Evolutionary conservation across 2,113 vertebrate species (phyloP), one percentile per base, ranked within the genome.

Genomic region (Stegostoma tigrinum): DNA sequence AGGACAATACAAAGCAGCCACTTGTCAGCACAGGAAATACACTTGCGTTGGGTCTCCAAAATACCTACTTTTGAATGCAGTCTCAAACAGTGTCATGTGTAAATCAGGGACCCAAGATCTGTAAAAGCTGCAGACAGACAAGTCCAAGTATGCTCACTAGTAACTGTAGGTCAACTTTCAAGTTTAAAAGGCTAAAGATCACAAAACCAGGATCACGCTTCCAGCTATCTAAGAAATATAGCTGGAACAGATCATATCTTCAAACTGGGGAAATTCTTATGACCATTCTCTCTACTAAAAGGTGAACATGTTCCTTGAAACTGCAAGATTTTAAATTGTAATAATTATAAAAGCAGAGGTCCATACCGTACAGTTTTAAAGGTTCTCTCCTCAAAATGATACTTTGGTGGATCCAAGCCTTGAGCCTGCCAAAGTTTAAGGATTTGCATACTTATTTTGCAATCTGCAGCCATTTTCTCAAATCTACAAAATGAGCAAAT

Each of bases 321-420:
- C 30, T n/a, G n/a, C 34, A 93, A 38, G 85, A 30, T 93, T 19
- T 45, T 52, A 7, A 10, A 8, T 72, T 95, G 15, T 19, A 4
- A 72, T 0, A 72, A 27, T 48, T 48, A 68, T 23, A 52, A 52
- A 75, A 72, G 23, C 42, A 72, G 14, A 70, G 0, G 48, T 24
- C 42, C 96, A 34, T 83, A 99, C 99, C 99, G 98, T 97, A 99
- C 98, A 0, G 98, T 99, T 97, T 98, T 98, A 96, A 99, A 98
- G 0, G 98, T 98, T 96, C 97, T 98, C 97, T 99, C 97, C 96
- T 99, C 98, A 96, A 99, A 99, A 96, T 98, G 98, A 97, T 99
- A 98, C 96, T 98, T 98, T 42, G 99, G 99, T 96, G 99, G 99
- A 95, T 99, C 98, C 27, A 98, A 97, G 70, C 98, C 98, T 93